Evolutionary conservation across 2,888 invertebrate species (phyloP).

Genomic region (Trichacis sp.): DNA sequence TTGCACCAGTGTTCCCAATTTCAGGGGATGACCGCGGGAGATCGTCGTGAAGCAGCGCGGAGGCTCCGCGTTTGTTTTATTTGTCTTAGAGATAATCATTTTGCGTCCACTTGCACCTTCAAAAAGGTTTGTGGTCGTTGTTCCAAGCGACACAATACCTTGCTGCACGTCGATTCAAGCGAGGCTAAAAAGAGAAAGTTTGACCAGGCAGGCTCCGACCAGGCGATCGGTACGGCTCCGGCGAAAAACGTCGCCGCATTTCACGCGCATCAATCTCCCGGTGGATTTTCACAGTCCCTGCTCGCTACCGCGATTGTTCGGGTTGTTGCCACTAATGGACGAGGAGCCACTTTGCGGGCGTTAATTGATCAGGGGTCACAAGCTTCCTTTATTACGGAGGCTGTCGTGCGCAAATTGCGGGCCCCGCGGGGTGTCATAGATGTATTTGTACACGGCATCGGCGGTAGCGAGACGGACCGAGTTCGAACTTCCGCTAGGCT

Average conservation of each 20-base stretch:
- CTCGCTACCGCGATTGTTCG: background rate
- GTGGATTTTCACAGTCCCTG: background rate
- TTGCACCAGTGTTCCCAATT: background rate
- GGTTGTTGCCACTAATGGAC: background rate
- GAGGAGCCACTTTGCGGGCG: background rate
- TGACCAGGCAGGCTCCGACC: background rate
- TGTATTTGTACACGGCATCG: conserved; percentile 2
- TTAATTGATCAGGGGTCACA: conserved; percentile 12
- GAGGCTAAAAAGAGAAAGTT: background rate
- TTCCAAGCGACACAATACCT: background rate
- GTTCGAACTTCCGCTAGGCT: conserved; percentile 1
- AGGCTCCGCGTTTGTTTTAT: conserved; percentile 14
- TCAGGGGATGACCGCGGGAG: background rate
- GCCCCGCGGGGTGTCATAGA: background rate
- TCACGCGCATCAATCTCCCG: too few relatives aligned
- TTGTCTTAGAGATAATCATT: conserved; percentile 4
- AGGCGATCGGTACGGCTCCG: too few relatives aligned
- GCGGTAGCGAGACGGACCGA: background rate
- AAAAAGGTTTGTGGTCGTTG: background rate
- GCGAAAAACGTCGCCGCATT: too few relatives aligned
- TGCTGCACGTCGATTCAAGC: background rate
- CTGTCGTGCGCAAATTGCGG: background rate
- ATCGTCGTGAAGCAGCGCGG: background rate
- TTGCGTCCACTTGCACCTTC: background rate
- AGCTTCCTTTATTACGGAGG: background rate